Base-by-base conservation (phyloP, 2,797 vertebrate species). In the Heteromormyrus szaboi region DNA sequence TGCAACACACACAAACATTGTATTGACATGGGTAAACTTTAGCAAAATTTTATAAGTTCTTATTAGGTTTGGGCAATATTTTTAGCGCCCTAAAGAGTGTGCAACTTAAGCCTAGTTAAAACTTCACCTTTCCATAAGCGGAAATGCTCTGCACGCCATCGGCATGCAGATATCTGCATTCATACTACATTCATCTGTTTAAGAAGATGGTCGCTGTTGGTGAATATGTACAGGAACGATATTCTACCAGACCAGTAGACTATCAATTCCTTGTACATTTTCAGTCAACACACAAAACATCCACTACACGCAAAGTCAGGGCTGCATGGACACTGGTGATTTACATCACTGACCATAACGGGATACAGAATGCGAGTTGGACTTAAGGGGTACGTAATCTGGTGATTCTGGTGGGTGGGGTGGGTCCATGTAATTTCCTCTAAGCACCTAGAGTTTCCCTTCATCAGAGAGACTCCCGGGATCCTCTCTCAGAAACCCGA, bases 401-500 rank as follows among this genome's bases (percentile, higher is more conserved):
- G 65, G 65, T 37, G 12, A 72, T 72, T 37, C 12, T 72, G 65
- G 4, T 33, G 41, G n/a, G 22, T 37, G 68, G 29, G 54, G 8
- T 11, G 46, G 54, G 17, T 29, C n/a, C 81, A 51, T 84, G 88
- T 65, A n/a, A 88, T 53, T 48, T 41, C 79, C 81, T 85, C 25
- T 8, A 51, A 59, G 81, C 46, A 56, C 62, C 85, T 86, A 53
- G 62, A 59, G 54, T 41, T 86, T 76, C 59, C 84, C 54, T 44
- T 50, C 41, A 37, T 72, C 48, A 50, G 29, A 87, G 85, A 33
- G 41, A 29, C 54, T 81, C 53, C 48, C 8, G 14, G 68, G 86
- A 19, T 83, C 41, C 41, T 65, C 72, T 62, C 86, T 88, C 53
- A 22, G 86, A 89, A 81, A 89, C 86, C 53, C 53, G 44, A 88